Evolutionary conservation across 37 sponge, comb jelly and placozoan genomes (phyloP), one percentile per base, ranked within the genome.

Genomic region (Crambe crambe): DNA sequence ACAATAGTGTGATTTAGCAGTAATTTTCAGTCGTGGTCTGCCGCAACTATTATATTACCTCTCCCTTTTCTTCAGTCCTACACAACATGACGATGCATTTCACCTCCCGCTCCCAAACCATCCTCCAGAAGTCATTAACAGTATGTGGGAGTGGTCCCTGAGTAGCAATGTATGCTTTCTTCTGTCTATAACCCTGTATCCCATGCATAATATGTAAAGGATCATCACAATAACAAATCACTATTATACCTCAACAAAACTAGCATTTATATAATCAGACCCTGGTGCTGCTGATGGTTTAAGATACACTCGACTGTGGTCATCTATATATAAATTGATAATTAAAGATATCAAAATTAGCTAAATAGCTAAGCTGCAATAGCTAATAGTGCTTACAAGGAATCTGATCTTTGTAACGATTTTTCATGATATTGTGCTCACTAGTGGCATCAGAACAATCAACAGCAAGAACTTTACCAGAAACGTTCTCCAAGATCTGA

Each of bases 101-200:
- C 42, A 60, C 40, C 47, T 73, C 37, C 17, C 30, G 37, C 65
- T 82, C 82, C 89, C 89, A 89, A 12, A 89, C 57, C 90, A 89
- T 89, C 65, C 77, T 61, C 90, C 90, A 89, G 82, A 89, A 89
- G 77, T 89, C 90, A 43, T 75, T 62, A 76, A 85, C 83, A 17
- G 90, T 89, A 27, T 47, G 8, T 40, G 56, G 41, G 25, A 89
- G 78, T 2, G 90, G 90, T 12, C 81, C 90, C 77, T 89, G 90
- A 22, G 90, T 89, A 54, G 90, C 89, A 40, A 89, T 83, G 70
- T 84, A 89, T n/a, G 71, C 80, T 30, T 58, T 42, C 0, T 42
- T 76, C 42, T 62, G 75, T 56, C 40, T 58, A 47, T 77, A 83
- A 8, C 84, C 84, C 84, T 83, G 84, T 27, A 56, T 18, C 32